Evolutionary conservation across 2,797 vertebrate genomes (phyloP), one percentile per base, ranked within the genome.

Genomic region (Molossus alvarezi): DNA sequence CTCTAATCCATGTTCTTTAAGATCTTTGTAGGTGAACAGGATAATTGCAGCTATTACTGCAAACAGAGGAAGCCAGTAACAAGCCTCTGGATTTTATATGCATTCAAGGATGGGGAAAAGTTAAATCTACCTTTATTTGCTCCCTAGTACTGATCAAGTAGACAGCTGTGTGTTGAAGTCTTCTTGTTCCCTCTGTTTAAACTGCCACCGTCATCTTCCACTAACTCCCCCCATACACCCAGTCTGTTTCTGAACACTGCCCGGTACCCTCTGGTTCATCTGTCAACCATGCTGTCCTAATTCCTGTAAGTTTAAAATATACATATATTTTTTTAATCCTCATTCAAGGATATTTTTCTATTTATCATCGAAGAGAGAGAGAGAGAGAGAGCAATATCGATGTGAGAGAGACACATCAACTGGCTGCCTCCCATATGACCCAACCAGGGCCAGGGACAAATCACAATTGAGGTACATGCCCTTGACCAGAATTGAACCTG

Each of bases 1-100:
- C 33, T 0, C 12, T 3, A 4, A n/a, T 0, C 3, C 29, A 55
- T 0, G 25, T 10, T 48, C 45, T 51, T 20, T 3, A 2, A 4
- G 48, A 48, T 51, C 65, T 67, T 37, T 21, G 27, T 3, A 29
- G 9, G 0, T 18, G 45, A 37, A 33, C 6, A 3, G 55, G 48
- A 21, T 9, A 11, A 12, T 1, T 12, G 23, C 27, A 37, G 72
- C n/a, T 29, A 17, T 21, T 53, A 75, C 1, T 13, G 8, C 67
- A 76, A 15, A 83, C 11, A 65, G 29, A 21, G 33, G 48, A 45
- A 2, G 23, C 9, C 85, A 18, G 13, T 0, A 25, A n/a, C 5
- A 13, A 71, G 67, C 65, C 72, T 60, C 18, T 86, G 69, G 13
- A 23, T 21, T 21, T 33, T 27, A 27, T 0, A 20, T 3, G 10